Evolutionary conservation across 2,888 invertebrate genomes (phyloP).

Genomic region (Ophion ventricosus): DNA sequence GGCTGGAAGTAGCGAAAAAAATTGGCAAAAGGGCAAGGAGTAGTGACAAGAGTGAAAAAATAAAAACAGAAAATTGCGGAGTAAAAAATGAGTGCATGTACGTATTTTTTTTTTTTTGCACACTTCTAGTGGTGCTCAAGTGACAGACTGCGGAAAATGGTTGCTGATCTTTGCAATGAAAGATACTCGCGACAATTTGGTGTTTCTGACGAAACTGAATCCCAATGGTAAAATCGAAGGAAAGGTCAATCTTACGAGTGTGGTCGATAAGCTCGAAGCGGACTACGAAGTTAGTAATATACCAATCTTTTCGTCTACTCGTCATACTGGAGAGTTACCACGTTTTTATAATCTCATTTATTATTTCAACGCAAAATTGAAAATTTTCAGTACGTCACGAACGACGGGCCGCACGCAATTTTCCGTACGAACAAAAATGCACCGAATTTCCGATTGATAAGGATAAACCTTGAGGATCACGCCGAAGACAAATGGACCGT

Average conservation of each 20-base stretch:
- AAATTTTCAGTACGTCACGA: conserved; percentile 92
- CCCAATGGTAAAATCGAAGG: conserved; percentile 87
- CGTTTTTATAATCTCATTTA: background rate
- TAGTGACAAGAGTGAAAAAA: background rate
- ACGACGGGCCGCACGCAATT: conserved; percentile 91
- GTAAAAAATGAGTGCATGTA: background rate
- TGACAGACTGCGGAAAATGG: conserved; percentile 96
- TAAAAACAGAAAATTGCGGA: background rate
- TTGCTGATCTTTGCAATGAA: conserved; percentile 92
- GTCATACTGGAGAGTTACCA: too few relatives aligned
- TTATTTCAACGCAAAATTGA: conserved; percentile 5
- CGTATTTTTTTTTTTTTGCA: background rate
- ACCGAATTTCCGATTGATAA: conserved; percentile 94
- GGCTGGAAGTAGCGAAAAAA: too few relatives aligned
- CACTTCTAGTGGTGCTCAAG: conserved; percentile 89
- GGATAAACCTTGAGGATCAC: conserved; percentile 91
- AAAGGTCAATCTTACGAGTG: conserved; percentile 89
- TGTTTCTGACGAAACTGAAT: conserved; percentile 92
- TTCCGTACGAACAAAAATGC: conserved; percentile 97
- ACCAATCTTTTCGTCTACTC: background rate
- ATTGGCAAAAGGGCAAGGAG: too few relatives aligned
- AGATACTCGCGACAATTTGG: conserved; percentile 95
- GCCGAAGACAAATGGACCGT: conserved; percentile 92
- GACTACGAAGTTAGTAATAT: conserved; percentile 93
- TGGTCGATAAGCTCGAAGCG: conserved; percentile 95